These are phyloP conservation scores for Leguminivora glycinivorella DNA, from an alignment of 1,140 invertebrate genomes.

Conservation along the genomic window DNA sequence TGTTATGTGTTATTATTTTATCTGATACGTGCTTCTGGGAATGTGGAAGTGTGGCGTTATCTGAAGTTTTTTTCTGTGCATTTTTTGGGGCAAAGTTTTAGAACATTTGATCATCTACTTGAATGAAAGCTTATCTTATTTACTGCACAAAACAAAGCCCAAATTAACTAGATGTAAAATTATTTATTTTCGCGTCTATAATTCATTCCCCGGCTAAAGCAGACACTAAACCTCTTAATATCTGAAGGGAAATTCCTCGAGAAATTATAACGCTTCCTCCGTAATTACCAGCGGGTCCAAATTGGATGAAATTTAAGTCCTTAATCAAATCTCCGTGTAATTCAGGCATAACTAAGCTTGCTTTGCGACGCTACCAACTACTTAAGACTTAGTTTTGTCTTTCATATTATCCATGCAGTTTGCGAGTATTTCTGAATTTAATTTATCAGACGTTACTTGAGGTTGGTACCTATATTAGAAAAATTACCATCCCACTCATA, in stretches of 20 bases:
- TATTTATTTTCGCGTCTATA: conserved; percentile 7
- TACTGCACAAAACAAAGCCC: neutral
- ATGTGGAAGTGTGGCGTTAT: neutral
- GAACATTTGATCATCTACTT: neutral
- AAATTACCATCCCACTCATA: too few species aligned
- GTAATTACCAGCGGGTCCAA: conserved; percentile 19
- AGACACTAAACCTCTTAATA: conserved; percentile 17
- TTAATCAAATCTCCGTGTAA: conserved; percentile 24
- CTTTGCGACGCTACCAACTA: neutral
- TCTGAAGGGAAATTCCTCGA: neutral
- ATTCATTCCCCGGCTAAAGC: conserved; percentile 8
- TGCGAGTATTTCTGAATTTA: too few species aligned
- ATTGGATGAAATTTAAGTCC: conserved; percentile 26
- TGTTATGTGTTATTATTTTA: conserved; percentile 26
- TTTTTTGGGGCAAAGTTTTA: too few species aligned
- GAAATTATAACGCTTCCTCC: conserved; percentile 9
- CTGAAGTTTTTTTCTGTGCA: neutral
- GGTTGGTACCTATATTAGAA: too few species aligned
- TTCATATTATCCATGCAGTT: neutral
- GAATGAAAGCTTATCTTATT: neutral
- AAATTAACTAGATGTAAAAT: neutral
- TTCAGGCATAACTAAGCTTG: conserved; percentile 16
- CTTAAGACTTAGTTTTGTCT: neutral
- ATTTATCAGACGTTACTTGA: too few species aligned
- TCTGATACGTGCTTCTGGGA: neutral